Conservation (phyloP, 2,113 vertebrate genomes). For the Malurus cyaneus region DNA sequence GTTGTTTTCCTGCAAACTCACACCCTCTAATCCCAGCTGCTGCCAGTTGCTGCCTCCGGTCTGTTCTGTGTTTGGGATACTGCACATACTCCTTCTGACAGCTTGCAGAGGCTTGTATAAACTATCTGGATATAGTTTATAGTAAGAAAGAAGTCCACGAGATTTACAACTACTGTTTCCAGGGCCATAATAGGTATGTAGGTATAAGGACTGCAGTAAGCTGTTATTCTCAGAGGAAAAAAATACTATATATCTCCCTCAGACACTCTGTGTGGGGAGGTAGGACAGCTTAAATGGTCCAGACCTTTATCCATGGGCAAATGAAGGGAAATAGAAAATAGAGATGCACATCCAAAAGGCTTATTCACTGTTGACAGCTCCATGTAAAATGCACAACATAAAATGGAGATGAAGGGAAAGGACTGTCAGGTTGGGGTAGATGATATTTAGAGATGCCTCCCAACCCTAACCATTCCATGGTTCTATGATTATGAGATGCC, state of each 20-base stretch:
- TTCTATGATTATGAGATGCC: neutral
- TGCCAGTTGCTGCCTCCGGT: fast-evolving
- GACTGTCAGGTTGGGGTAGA: neutral
- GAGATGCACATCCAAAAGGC: neutral
- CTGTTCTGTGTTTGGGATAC: neutral
- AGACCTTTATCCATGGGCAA: neutral
- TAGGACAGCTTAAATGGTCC: neutral
- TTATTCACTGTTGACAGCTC: neutral
- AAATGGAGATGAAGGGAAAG: neutral
- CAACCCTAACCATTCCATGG: neutral
- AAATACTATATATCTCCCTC: neutral
- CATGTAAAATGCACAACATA: neutral
- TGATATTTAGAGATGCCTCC: neutral
- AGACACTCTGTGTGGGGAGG: neutral
- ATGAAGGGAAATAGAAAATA: neutral
- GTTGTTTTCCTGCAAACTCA: neutral
- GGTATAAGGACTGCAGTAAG: constrained; percentile 1
- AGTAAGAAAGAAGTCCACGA: neutral
- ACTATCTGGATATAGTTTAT: constrained; percentile 38
- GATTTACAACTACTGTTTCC: constrained; percentile 63
- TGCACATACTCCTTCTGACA: constrained; percentile 49
- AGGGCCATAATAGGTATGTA: constrained; percentile 60
- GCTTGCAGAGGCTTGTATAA: constrained; percentile 29
- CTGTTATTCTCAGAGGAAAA: neutral
- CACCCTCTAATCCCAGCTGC: neutral